phyloP scores from a whole-genome alignment of 2,113 vertebrate genomes.

The Heterocephalus glaber region DNA sequence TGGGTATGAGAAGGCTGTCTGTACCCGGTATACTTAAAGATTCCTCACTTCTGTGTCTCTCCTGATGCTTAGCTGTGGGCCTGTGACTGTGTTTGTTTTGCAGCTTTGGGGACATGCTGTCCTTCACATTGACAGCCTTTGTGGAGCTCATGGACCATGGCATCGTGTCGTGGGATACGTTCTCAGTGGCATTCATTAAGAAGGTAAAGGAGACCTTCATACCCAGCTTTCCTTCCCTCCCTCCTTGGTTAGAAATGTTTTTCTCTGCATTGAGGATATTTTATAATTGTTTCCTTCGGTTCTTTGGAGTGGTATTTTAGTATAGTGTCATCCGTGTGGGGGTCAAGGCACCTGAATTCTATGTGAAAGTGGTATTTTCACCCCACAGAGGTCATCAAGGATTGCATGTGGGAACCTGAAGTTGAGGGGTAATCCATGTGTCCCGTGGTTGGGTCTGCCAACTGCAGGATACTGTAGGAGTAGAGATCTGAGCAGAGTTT shows the following conservation, averaged over 20 bases:
- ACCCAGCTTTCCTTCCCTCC: neutral
- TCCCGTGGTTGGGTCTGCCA: neutral
- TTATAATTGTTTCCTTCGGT: neutral
- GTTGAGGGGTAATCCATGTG: neutral
- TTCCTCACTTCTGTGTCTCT: neutral
- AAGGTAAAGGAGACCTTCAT: slow-evolving; percentile 88
- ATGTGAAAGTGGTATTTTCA: neutral
- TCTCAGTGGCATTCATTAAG: slow-evolving; percentile 99
- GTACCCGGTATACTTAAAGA: neutral
- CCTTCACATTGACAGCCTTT: slow-evolving; percentile 98
- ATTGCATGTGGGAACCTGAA: neutral
- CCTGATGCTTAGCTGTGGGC: neutral
- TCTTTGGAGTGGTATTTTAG: neutral
- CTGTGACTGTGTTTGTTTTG: slow-evolving; percentile 79
- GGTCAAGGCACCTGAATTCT: neutral
- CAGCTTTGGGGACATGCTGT: slow-evolving; percentile 99
- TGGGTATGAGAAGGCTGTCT: neutral
- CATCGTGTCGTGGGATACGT: slow-evolving; percentile 99
- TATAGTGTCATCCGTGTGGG: neutral
- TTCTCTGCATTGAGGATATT: neutral
- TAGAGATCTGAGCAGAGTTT: neutral
- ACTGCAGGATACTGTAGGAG: neutral
- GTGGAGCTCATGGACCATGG: slow-evolving; percentile 99
- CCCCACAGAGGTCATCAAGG: neutral
- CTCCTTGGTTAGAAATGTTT: neutral